phyloP scores from a whole-genome alignment of 1,140 invertebrate species.

The Nymphalis io region DNA sequence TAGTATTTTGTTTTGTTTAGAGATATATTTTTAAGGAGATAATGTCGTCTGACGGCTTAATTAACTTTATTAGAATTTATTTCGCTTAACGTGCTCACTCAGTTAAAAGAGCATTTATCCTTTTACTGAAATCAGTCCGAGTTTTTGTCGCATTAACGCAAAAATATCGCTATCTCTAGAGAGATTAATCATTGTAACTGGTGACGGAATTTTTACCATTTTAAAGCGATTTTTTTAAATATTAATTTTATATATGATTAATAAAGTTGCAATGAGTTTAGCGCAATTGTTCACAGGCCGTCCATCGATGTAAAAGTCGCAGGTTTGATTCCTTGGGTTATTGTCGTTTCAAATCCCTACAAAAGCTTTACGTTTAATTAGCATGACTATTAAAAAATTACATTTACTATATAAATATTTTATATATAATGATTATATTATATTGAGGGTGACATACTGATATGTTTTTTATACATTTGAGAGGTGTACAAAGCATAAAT shows the following conservation, averaged over 20 bases:
- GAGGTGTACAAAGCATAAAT: too few relatives aligned
- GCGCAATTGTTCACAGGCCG: too few relatives aligned
- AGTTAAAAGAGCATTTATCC: conserved; percentile 57
- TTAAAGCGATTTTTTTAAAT: conserved; percentile 3
- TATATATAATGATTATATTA: too few relatives aligned
- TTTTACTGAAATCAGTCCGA: conserved; percentile 45
- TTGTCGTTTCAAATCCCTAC: too few relatives aligned
- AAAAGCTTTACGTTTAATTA: too few relatives aligned
- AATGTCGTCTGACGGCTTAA: conserved; percentile 68
- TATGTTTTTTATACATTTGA: too few relatives aligned
- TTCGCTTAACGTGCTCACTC: conserved; percentile 60
- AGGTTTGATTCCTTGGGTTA: too few relatives aligned
- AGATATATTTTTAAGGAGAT: conserved; percentile 60
- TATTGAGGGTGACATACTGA: too few relatives aligned
- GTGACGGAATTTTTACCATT: conserved; percentile 13
- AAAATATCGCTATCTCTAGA: conserved; percentile 30
- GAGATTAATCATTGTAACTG: conserved; percentile 35
- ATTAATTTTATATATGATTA: conserved; percentile 8
- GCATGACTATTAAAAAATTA: too few relatives aligned
- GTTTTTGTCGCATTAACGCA: conserved; percentile 33
- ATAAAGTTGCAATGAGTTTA: background rate
- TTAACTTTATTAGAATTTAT: conserved; percentile 78
- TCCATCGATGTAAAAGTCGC: too few relatives aligned
- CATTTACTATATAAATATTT: too few relatives aligned
- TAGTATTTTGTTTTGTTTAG: conserved; percentile 24